Percentiles rank a stretch among this genome's conserved stretches.
Evolutionary conservation across 2,888 invertebrate species (phyloP).

Genomic region (Drosophila longiperda): DNA sequence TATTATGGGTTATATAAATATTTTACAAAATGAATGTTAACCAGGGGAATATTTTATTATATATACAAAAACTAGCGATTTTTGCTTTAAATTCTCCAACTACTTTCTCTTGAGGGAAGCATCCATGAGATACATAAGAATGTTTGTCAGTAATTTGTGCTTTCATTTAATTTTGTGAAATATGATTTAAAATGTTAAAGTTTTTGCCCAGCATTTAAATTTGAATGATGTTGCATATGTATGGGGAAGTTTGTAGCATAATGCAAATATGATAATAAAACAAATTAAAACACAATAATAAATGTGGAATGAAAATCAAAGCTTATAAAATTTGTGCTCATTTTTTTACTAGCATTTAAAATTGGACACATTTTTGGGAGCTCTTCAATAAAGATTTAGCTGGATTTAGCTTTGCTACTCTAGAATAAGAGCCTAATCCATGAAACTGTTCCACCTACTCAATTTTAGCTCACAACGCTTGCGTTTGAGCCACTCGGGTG

Average conservation of each 20-base stretch:
- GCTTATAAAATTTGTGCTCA: not conserved
- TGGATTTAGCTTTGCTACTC: not conserved
- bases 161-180: not conserved
- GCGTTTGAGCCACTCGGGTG: slow-evolving; percentile 84
- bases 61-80: not conserved
- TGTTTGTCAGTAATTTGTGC: not conserved
- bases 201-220: not conserved
- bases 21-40: slow-evolving; percentile 6
- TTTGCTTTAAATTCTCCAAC: not conserved
- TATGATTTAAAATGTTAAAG: not conserved
- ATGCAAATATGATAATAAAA: not conserved
- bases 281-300: not conserved
- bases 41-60: not conserved
- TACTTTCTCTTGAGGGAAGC: not conserved
- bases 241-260: not conserved
- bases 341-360: not conserved
- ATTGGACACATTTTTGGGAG: not conserved
- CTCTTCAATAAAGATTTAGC: not conserved
- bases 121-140: not conserved
- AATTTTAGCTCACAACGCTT: slow-evolving; percentile 83
- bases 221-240: not conserved
- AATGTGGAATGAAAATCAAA: not conserved
- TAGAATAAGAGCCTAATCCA: not conserved
- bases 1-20: slow-evolving; percentile 1
- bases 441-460: slow-evolving; percentile 69